Base-by-base conservation (phyloP, 2,888 invertebrate genomes). In the Blastobasis lacticolella region DNA sequence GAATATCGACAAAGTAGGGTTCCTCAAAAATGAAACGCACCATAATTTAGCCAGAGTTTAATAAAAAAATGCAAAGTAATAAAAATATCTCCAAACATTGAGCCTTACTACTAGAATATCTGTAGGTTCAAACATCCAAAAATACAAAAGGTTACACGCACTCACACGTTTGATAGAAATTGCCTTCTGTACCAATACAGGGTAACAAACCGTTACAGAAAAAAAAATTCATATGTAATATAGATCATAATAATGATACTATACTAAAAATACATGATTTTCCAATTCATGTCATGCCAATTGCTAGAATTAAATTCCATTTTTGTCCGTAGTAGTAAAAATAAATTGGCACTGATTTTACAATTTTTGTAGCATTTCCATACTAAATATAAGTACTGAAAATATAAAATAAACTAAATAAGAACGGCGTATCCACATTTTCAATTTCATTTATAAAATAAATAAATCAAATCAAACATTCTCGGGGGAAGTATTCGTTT, bases 41-140 rank as follows among this genome's bases (percentile, higher is more conserved):
- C 45, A 66, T 63, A 75, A 80, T 87, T 85, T 85, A 87, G 87
- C 87, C 82, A 80, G 81, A 84, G 83, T 88, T 88, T 88, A 88
- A 85, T 88, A 86, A 88, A 87, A 87, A 87, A 87, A 80, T 88
- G 87, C 87, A 87, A 88, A 86, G 84, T 82, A 83, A 84, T 82
- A 82, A 84, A 81, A 84, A 86, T 87, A 84, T 85, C 78, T 87
- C 85, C 81, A 87, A 87, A 86, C 81, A 81, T 84, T 83, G 82
- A 80, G 81, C 79, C 86, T 88, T 88, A 84, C 75, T 66, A 65
- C 81, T 85, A 86, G 60, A 73, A 73, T 80, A 82, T 78, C 75
- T 69, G 75, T 78, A 76, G 73, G 79, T 76, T 76, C 72, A 78
- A 78, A 76, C 69, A 74, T 82, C 69, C 78, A 78, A 83, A 81